Base-by-base conservation (phyloP, 2,888 invertebrate genomes). In the Lasioglossum villosulum region DNA sequence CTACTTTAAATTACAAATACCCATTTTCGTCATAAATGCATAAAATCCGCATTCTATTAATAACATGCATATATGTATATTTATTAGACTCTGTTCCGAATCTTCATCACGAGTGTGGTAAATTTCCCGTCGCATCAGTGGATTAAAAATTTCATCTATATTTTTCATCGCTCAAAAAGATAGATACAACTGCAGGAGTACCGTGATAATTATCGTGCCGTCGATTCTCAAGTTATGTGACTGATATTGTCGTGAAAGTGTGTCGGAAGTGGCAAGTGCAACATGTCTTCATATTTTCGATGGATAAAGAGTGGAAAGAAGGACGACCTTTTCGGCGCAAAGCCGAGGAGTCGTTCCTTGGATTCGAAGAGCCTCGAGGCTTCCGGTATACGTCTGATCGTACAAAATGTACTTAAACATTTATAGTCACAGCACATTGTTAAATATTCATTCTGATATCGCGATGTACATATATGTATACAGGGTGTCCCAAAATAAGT, bases 301-400 rank as follows among this genome's bases (percentile, higher is more conserved):
- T 97, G 97, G 97, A 97, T 97, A 92, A 97, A 96, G 91, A 96
- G 96, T 75, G 96, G 96, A 90, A 95, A 96, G 90, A 96, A 96
- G 92, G 96, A 96, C 87, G 95, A 96, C 86, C 96, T 96, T 91
- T 96, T 96, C 91, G 96, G 95, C 93, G 95, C 96, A 72, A 95
- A 97, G 92, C 97, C 97, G 16, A 96, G 97, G 78, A 97, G 97
- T 94, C 96, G 97, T 85, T 97, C 97, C 1, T 95, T 97, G 94
- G 97, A 97, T 94, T 96, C 97, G 45, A 96, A 97, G 88, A 96
- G 97, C 14, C 95, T 97, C 93, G 97, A 97, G 93, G 95, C 96
- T 80, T 97, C 97, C 83, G 97, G 97, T 56, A 96, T 97, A 86
- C 96, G 96, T 78, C 94, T 96, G 68, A 96, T 97, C 78, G 95